Percentiles rank a stretch among this genome's conserved stretches.
Conservation (phyloP, 2,113 vertebrate genomes). For the mouse (Mus musculus) region GRCm39 chr12:98737501-98738000, state of each 20-base stretch:
- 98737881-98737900: constrained; percentile 73
- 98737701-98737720: constrained; percentile 77
- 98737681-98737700: constrained; percentile 78
- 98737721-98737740: constrained; percentile 75
- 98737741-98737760: constrained; percentile 80
- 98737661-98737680: constrained; percentile 80
- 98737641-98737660: constrained; percentile 81
- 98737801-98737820: constrained; percentile 61
- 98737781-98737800: constrained; percentile 66
- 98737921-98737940: not conserved
- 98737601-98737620: constrained; percentile 72
- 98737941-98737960: not conserved
- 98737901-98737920: constrained; percentile 78
- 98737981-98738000: not conserved
- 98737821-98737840: constrained; percentile 68
- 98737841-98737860: constrained; percentile 71
- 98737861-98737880: constrained; percentile 73
- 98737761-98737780: constrained; percentile 80
- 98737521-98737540: constrained; percentile 79
- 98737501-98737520: constrained; percentile 32
- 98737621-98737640: constrained; percentile 77
- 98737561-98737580: constrained; percentile 72
- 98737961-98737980: not conserved
- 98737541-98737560: constrained; percentile 64
- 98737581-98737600: constrained; percentile 65